Base-by-base conservation (phyloP, 2,797 vertebrate genomes). In the Crenuchus spilurus region DNA sequence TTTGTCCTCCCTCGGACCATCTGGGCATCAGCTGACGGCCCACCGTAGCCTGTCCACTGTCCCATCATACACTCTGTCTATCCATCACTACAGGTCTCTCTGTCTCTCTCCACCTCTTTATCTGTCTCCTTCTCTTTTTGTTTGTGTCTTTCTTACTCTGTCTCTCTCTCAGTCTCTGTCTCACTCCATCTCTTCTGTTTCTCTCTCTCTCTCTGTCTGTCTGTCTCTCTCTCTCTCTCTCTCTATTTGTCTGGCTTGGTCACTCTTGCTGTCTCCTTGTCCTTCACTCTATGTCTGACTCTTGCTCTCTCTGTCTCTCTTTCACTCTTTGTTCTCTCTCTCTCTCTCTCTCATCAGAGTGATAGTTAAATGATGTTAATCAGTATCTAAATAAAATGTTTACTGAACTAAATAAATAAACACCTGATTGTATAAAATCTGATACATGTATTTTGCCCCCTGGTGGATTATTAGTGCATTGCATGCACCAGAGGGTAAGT, bases 1-100 rank as follows among this genome's bases (percentile, higher is more conserved):
- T 82, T 72, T 66, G 71, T 24, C 74, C 76, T 76, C 78, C 70
- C 61, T 82, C 78, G 39, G 72, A 80, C 76, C 81, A 84, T 84
- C 83, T 84, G 82, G 73, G 72, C 48, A 71, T 39, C 55, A 73
- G 57, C 66, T 74, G 61, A 72, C 49, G 61, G 51, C 57, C 67
- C 44, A 46, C 33, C 64, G 48, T 37, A 58, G 72, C 51, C 61
- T 74, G 26, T 65, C 58, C 49, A 65, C 42, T 7, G 24, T 51
- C 35, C 52, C 69, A 26, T n/a, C 48, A 60, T 60, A 44, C 30
- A 18, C 68, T n/a, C n/a, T n/a, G n/a, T n/a, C n/a, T n/a, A n/a
- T n/a, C n/a, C n/a, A n/a, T n/a, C n/a, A 30, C 44, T 22, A 7
- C 16, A 30, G 16, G 20, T 35, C 39, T 8, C 10, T 57, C 51